Evolutionary conservation across 2,113 vertebrate species (phyloP), one percentile per base, ranked within the genome.

Genomic region (Colossoma macropomum): DNA sequence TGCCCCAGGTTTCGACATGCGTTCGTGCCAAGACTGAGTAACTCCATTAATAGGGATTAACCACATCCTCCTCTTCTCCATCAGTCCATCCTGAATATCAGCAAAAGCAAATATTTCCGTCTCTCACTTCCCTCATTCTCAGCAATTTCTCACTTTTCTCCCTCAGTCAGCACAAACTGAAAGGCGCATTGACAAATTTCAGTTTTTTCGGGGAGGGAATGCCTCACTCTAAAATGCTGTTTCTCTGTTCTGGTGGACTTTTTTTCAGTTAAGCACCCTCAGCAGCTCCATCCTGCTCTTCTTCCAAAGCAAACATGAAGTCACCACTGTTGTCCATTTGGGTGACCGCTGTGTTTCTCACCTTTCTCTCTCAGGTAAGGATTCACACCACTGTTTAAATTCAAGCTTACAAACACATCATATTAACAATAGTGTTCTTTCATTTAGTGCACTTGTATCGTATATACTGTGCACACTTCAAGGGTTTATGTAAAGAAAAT

Each of bases 291-390:
- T 54, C 17, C 41, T 62, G 32, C 6, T 41, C 2, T 0, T 66
- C 72, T 78, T 76, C 74, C 62, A 4, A 60, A 52, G 16, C 73
- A 34, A 71, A 59, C 60, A 84, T 80, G 75, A 82, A 54, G 71
- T 62, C 30, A 8, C 69, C 38, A 5, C 32, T 34, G 41, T 12
- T 71, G 50, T 79, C 34, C 12, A n/a, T 15, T 32, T 23, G 80
- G 71, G 32, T 74, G 75, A 17, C 87, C 16, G 86, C 77, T n/a
- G 81, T 80, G 65, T 81, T 91, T 76, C n/a, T 91, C 71, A 48
- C 66, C 17, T 0, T 87, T 71, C 81, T 75, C 3, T 82, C 79
- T 38, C 91, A 93, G 92, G 93, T 94, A 90, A 78, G 82, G 17
- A 28, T 1, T 34, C 38, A 38, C 19, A 21, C 3, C 23, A 32